phyloP scores from a whole-genome alignment of 1,140 invertebrate species.

The Diuraphis noxia region DNA sequence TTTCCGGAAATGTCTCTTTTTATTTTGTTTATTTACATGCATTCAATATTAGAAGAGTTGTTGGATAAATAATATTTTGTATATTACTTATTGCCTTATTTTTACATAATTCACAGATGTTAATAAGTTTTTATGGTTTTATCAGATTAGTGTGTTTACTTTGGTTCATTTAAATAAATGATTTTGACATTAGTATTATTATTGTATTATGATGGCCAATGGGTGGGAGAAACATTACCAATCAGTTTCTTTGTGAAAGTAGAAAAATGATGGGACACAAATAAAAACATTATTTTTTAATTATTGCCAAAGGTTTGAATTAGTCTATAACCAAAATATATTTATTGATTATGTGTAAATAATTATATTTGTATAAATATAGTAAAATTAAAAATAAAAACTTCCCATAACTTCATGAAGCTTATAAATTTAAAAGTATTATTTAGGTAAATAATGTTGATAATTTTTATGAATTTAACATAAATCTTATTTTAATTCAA shows the following conservation, averaged over 20 bases:
- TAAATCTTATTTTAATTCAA: neutral
- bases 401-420: too few relatives aligned
- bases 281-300: neutral
- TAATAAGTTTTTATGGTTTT: neutral
- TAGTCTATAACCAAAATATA: neutral
- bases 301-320: neutral
- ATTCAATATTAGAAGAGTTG: neutral
- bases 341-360: neutral
- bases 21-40: neutral
- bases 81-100: neutral
- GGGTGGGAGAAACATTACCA: too few relatives aligned
- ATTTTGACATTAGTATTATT: neutral
- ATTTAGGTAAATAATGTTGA: neutral
- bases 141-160: neutral
- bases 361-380: neutral
- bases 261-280: neutral
- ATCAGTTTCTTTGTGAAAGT: neutral
- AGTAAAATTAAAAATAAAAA: neutral
- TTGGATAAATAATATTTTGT: neutral
- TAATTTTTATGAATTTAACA: neutral
- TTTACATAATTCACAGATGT: neutral
- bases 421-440: neutral
- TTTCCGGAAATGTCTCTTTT: neutral
- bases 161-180: neutral
- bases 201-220: neutral